phyloP scores from a whole-genome alignment of 2,113 vertebrate species.

The Nanorana parkeri region DNA sequence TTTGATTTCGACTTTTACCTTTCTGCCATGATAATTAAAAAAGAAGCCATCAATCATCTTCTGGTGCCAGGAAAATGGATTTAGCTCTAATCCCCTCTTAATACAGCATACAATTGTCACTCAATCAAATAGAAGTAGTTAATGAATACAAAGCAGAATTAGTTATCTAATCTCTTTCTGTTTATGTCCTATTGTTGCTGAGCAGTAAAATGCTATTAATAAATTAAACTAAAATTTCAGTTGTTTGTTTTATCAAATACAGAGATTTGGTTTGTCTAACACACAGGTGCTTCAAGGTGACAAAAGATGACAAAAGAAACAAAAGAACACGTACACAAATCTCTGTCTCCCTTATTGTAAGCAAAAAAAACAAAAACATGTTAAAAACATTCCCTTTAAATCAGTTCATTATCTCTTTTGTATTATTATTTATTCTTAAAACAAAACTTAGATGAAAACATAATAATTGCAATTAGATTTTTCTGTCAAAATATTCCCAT shows the following conservation, averaged over 20 bases:
- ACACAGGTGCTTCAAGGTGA: neutral
- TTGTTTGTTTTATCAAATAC: slow-evolving; percentile 1
- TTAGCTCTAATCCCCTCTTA: slow-evolving; percentile 6
- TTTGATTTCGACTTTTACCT: neutral
- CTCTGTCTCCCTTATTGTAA: no score
- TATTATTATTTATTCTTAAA: no score
- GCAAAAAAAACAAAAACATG: no score
- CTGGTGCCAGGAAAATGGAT: slow-evolving; percentile 11
- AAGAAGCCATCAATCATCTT: neutral
- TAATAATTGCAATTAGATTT: no score
- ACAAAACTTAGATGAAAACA: no score
- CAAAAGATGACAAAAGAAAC: neutral
- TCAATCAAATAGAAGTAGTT: neutral
- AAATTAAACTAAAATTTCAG: neutral
- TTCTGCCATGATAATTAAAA: neutral
- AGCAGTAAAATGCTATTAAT: neutral
- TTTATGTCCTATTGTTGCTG: neutral
- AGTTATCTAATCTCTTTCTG: neutral
- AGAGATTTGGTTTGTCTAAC: neutral
- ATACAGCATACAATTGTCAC: slow-evolving; percentile 4
- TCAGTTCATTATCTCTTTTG: no score
- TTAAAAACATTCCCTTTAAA: no score
- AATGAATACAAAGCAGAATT: neutral
- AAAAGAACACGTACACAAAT: no score
- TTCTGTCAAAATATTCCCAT: no score